These are phyloP conservation scores for Brachypalpus laphriformis DNA, from an alignment of 2,888 invertebrate genomes.

Conservation along the genomic window DNA sequence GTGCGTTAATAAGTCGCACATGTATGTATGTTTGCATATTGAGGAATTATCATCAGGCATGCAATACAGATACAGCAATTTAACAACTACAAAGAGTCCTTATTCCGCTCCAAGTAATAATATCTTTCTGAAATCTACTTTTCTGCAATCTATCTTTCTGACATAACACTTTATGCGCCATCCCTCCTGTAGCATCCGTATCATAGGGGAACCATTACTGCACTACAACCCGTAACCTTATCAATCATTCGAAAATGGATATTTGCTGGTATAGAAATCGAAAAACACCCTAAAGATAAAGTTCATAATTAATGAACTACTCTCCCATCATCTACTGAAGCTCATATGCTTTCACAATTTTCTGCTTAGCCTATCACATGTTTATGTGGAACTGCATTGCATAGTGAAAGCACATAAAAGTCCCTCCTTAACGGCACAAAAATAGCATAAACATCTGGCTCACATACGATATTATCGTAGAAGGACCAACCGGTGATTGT, in stretches of 20 bases:
- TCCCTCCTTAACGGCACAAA: conserved; percentile 28
- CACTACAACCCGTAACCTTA: conserved; percentile 10
- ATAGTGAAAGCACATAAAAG: conserved; percentile 37
- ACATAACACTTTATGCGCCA: background rate
- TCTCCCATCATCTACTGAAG: background rate
- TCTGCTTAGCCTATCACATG: conserved; percentile 22
- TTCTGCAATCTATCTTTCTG: background rate
- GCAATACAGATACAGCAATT: no score
- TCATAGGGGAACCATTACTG: conserved; percentile 29
- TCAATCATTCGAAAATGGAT: conserved; percentile 23
- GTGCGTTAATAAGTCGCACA: no score
- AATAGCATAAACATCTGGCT: conserved; percentile 39
- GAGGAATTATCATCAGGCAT: no score
- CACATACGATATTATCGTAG: conserved; percentile 32
- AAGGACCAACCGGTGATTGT: background rate
- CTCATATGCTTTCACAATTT: conserved; percentile 31
- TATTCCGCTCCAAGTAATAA: background rate
- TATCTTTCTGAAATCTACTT: background rate
- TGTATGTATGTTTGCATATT: no score
- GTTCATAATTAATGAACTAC: conserved; percentile 41
- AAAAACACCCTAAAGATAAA: conserved; percentile 29
- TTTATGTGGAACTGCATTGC: conserved; percentile 22
- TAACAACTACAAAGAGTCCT: no score
- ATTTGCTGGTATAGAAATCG: conserved; percentile 1
- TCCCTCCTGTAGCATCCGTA: background rate